These are phyloP conservation scores for Oreochromis niloticus DNA, from an alignment of 2,113 vertebrate genomes.

Conservation along the genomic window DNA sequence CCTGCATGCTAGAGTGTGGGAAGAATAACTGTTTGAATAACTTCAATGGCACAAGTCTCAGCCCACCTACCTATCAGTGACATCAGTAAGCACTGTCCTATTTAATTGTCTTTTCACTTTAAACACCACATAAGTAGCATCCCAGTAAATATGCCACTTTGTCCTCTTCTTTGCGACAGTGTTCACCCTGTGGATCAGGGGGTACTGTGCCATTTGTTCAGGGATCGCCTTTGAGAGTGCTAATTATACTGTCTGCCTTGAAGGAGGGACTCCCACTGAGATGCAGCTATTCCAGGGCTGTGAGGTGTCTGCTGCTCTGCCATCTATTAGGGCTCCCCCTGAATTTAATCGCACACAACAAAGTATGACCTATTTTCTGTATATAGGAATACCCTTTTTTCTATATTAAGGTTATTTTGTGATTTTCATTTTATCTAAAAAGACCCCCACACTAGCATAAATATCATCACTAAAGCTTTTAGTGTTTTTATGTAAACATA, in stretches of 20 bases:
- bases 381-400: not conserved
- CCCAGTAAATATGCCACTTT: not conserved
- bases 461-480: not conserved
- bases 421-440: not conserved
- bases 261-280: conserved; percentile 42
- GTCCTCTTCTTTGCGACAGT: not conserved
- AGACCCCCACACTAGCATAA: not conserved
- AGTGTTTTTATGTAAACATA: not conserved
- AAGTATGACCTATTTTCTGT: not conserved
- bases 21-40: not conserved
- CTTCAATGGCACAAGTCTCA: not conserved
- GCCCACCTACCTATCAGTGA: not conserved
- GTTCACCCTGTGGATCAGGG: conserved; percentile 1
- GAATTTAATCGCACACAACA: not conserved
- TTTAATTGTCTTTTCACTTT: not conserved
- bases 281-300: conserved; percentile 12
- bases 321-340: not conserved
- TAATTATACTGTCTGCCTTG: conserved; percentile 43
- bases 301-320: conserved; percentile 16
- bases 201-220: conserved; percentile 32
- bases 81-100: not conserved
- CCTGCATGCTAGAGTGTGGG: not conserved
- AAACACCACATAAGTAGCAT: not conserved
- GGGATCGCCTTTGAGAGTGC: conserved; percentile 27
- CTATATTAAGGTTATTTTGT: not conserved